A percentile compares a stretch with the other conserved stretches of the same genome.
phyloP scores from a whole-genome alignment of 2,888 invertebrate species.

The Nymphalis polychloros region DNA sequence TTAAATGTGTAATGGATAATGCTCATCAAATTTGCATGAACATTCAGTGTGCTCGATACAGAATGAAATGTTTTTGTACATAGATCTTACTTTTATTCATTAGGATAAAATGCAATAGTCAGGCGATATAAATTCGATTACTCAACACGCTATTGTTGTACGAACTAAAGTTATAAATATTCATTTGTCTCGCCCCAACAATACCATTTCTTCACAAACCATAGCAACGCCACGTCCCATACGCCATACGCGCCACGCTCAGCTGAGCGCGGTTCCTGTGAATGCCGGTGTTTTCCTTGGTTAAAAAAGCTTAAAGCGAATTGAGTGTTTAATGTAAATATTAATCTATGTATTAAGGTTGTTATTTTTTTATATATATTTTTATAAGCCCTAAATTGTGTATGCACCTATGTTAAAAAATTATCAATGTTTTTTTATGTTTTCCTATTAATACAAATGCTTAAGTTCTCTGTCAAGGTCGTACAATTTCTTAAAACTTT shows the following conservation, averaged over 20 bases:
- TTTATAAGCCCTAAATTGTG: too few species aligned
- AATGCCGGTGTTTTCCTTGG: conserved; percentile 32
- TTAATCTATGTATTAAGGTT: neutral
- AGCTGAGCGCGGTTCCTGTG: conserved; percentile 66
- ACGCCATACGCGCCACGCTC: conserved; percentile 60
- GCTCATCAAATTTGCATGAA: too few species aligned
- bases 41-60: too few species aligned
- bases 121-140: conserved; percentile 18
- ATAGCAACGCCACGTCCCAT: conserved; percentile 44
- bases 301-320: conserved; percentile 15
- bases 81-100: too few species aligned
- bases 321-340: neutral
- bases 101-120: neutral
- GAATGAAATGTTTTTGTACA: too few species aligned
- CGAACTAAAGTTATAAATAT: conserved; percentile 37
- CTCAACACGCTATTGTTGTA: conserved; percentile 25
- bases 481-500: neutral
- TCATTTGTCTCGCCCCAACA: conserved; percentile 28
- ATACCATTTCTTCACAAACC: conserved; percentile 17
- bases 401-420: too few species aligned
- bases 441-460: too few species aligned
- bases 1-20: too few species aligned
- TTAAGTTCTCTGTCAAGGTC: conserved; percentile 8
- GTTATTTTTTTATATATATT: too few species aligned
- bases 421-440: too few species aligned